Base-by-base conservation (phyloP, 2,888 invertebrate species). In the Entomobrya proxima region DNA sequence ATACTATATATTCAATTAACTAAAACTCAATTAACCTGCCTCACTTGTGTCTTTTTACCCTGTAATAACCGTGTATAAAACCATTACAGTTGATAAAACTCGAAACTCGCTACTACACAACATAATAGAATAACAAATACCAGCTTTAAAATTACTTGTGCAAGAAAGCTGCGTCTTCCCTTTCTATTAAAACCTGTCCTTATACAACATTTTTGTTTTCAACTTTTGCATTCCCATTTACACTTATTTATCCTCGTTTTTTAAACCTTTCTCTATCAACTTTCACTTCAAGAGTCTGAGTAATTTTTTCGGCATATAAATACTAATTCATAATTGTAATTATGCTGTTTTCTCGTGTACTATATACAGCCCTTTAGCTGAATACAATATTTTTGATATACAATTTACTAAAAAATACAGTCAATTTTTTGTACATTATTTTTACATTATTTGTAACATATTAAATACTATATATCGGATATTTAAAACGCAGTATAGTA, bases 41-140 rank as follows among this genome's bases (percentile, higher is more conserved):
- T 64, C 35, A 64, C 64, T 64, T 64, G 64, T 35, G 35, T n/a
- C n/a, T n/a, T n/a, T 64, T 64, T 64, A 35, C n/a, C n/a, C 64
- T 64, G 35, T 64, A 44, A 52, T 52, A 35, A 64, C 64, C 35
- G 9, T 64, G 64, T 64, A 64, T 64, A 64, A 64, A 64, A 64
- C 64, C 64, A 64, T 32, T 64, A 61, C 61, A 64, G 35, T 64
- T 64, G 37, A 64, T 6, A 18, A 11, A n/a, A 15, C 6, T 52
- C 21, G 3, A 52, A 52, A 55, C 11, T 30, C n/a, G n/a, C n/a
- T n/a, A n/a, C n/a, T n/a, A n/a, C n/a, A n/a, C n/a, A n/a, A n/a
- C n/a, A n/a, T n/a, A n/a, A 21, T 52, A 52, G 52, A 18, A 52
- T n/a, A 3, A 52, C n/a, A 18, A 32, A n/a, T 35, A 32, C 3